phyloP scores from a whole-genome alignment of 2,797 vertebrate species.

The Ceyx erithaca region DNA sequence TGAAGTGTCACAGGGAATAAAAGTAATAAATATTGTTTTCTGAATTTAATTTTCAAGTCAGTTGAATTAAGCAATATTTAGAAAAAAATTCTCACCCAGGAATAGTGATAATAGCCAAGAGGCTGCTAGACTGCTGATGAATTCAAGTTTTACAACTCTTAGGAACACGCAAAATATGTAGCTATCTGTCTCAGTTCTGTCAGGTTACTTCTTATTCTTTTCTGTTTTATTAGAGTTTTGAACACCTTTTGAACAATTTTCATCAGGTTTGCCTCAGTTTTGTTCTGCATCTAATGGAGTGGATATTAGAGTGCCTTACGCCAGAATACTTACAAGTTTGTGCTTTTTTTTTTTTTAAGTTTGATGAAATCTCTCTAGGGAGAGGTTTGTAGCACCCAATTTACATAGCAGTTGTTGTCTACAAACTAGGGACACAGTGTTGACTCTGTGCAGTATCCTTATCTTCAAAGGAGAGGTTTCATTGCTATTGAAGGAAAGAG shows the following conservation, averaged over 20 bases:
- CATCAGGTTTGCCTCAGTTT: neutral
- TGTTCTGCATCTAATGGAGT: neutral
- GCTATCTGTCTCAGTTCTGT: neutral
- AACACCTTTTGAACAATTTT: neutral
- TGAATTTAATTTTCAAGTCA: neutral
- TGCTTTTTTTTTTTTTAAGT: neutral
- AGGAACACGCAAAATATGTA: constrained; percentile 1
- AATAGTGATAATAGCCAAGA: neutral
- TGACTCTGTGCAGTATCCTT: neutral
- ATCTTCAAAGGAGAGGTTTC: neutral
- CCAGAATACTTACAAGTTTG: neutral
- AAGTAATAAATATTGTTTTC: neutral
- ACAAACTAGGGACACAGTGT: neutral
- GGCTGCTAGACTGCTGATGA: constrained; percentile 1
- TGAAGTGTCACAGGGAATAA: neutral
- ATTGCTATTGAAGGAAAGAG: neutral
- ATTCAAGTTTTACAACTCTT: neutral
- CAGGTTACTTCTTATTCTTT: constrained; percentile 40
- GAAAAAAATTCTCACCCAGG: neutral
- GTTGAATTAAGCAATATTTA: constrained; percentile 38
- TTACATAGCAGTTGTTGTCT: neutral
- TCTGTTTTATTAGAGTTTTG: constrained; percentile 4
- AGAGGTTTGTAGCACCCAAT: neutral
- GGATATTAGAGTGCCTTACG: neutral
- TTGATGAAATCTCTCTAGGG: neutral